These are phyloP conservation scores for Toxonevra muliebris DNA, from an alignment of 2,888 invertebrate genomes.

Conservation along the genomic window DNA sequence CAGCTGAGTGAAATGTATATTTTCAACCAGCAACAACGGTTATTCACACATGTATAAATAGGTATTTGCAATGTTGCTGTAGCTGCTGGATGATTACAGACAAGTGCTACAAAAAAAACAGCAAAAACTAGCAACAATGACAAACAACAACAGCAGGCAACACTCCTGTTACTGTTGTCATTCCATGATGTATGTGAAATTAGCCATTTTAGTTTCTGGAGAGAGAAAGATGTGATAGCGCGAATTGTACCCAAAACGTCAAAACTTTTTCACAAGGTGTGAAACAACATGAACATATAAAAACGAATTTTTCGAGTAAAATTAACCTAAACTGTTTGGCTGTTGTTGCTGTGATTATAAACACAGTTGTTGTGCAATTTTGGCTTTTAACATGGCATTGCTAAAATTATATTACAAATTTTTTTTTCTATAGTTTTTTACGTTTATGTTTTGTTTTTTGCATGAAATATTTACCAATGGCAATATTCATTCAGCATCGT, in stretches of 20 bases:
- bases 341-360: background rate
- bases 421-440: too few relatives aligned
- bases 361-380: background rate
- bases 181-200: too few relatives aligned
- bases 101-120: too few relatives aligned
- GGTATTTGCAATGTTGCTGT: background rate
- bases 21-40: slow-evolving; percentile 18
- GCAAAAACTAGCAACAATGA: background rate
- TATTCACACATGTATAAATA: slow-evolving; percentile 7
- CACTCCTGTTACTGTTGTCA: too few relatives aligned
- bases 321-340: too few relatives aligned
- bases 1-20: slow-evolving; percentile 14
- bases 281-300: too few relatives aligned
- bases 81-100: background rate
- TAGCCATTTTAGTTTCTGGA: too few relatives aligned
- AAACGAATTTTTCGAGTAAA: too few relatives aligned
- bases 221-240: too few relatives aligned
- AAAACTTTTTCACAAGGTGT: too few relatives aligned
- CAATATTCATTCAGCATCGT: background rate
- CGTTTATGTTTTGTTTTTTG: background rate
- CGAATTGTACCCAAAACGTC: too few relatives aligned
- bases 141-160: too few relatives aligned
- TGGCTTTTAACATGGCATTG: slow-evolving; percentile 1
- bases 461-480: background rate
- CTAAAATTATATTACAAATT: background rate